phyloP scores from a whole-genome alignment of 2,888 invertebrate species.

The Poecilobothrus nobilitatus region DNA sequence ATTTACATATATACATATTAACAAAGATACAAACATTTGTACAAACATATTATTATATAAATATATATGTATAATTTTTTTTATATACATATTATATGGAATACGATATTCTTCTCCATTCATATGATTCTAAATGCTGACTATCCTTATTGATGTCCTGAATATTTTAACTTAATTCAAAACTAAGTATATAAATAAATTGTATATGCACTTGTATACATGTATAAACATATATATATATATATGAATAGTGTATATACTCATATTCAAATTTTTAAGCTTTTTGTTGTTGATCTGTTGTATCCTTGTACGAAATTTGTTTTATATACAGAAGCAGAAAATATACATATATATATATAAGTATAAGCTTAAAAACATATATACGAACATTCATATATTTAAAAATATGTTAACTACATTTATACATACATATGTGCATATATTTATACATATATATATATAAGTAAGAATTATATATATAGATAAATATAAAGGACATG shows the following conservation, averaged over 20 bases:
- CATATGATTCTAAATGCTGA: background rate
- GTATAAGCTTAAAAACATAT: too few relatives aligned
- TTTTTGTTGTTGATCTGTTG: too few relatives aligned
- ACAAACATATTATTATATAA: background rate
- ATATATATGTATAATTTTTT: background rate
- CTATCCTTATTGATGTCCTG: slow-evolving; percentile 3
- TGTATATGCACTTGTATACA: background rate
- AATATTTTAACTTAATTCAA: slow-evolving; percentile 6
- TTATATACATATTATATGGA: background rate
- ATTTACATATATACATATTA: background rate
- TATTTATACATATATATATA: too few relatives aligned
- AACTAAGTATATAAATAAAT: background rate
- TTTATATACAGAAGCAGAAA: too few relatives aligned
- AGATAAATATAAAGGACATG: too few relatives aligned
- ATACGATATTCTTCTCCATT: background rate
- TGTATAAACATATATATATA: background rate
- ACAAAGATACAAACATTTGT: background rate
- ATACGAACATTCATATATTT: too few relatives aligned
- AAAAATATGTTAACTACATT: too few relatives aligned
- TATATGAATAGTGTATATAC: background rate
- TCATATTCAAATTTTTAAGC: too few relatives aligned
- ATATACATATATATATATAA: too few relatives aligned
- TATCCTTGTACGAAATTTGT: too few relatives aligned
- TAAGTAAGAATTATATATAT: background rate
- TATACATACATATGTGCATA: too few relatives aligned